Evolutionary conservation across 2,113 vertebrate species (phyloP).

Genomic region (Mus spicilegus): DNA sequence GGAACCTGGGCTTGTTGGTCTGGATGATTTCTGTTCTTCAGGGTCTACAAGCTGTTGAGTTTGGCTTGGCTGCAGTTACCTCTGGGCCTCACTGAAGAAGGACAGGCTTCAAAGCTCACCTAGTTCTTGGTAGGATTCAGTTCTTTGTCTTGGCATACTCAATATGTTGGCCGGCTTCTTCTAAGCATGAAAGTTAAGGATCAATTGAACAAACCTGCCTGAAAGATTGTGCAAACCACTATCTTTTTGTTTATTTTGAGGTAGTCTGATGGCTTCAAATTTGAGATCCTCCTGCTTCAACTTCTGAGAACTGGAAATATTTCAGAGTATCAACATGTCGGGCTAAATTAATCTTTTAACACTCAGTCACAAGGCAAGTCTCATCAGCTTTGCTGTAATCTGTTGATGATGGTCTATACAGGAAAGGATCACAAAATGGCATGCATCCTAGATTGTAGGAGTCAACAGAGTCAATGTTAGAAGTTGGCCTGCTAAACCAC

Average conservation of each 20-base stretch:
- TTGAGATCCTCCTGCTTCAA: background rate
- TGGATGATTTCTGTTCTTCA: background rate
- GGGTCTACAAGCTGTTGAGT: background rate
- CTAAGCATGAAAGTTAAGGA: background rate
- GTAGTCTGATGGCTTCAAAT: background rate
- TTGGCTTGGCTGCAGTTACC: background rate
- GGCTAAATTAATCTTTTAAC: background rate
- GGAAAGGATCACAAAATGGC: background rate
- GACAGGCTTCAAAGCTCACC: background rate
- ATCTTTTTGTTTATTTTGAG: background rate
- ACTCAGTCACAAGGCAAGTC: background rate
- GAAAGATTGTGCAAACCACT: background rate
- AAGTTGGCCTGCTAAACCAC: background rate
- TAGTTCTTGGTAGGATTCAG: background rate
- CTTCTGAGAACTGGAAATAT: background rate
- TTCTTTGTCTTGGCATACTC: background rate
- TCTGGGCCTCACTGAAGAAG: background rate
- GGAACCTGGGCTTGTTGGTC: background rate
- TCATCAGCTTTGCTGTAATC: background rate
- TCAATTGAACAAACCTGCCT: background rate
- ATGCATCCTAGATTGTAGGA: too few species aligned
- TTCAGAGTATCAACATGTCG: too few species aligned
- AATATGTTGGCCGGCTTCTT: background rate
- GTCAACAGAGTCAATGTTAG: background rate
- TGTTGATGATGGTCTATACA: background rate